Percentiles rank a stretch among this genome's conserved stretches.
Evolutionary conservation across 2,797 vertebrate species (phyloP).

Genomic region (Pantherophis vulpinus): DNA sequence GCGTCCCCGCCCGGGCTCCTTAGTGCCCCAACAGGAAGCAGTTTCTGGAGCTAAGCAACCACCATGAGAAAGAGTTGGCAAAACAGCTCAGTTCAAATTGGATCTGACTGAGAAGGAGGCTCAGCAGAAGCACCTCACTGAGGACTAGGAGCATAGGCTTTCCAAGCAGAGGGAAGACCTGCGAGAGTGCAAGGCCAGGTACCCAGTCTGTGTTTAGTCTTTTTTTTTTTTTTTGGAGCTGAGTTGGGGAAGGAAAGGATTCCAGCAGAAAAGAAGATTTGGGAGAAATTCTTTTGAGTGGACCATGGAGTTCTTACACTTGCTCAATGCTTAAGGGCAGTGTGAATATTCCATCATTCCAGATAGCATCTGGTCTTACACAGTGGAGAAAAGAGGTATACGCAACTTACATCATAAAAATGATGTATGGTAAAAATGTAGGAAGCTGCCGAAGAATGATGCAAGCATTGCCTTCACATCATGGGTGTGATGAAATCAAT

Average conservation of each 20-base stretch:
- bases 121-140: no score
- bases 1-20: no score
- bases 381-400: background rate
- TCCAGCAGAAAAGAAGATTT: background rate
- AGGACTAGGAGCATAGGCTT: no score
- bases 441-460: background rate
- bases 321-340: background rate
- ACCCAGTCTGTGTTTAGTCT: background rate
- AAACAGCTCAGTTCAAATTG: no score
- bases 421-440: background rate
- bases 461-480: background rate
- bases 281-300: background rate
- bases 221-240: background rate
- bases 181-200: no score
- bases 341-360: background rate
- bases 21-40: no score
- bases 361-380: background rate
- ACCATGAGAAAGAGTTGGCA: no score
- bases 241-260: background rate
- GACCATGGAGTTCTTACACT: background rate
- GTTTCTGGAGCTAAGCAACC: no score
- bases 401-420: background rate
- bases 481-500: background rate
- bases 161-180: no score
- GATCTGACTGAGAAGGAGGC: no score